Conservation (phyloP, 2,888 invertebrate genomes). For the Agapetus fuscipes region DNA sequence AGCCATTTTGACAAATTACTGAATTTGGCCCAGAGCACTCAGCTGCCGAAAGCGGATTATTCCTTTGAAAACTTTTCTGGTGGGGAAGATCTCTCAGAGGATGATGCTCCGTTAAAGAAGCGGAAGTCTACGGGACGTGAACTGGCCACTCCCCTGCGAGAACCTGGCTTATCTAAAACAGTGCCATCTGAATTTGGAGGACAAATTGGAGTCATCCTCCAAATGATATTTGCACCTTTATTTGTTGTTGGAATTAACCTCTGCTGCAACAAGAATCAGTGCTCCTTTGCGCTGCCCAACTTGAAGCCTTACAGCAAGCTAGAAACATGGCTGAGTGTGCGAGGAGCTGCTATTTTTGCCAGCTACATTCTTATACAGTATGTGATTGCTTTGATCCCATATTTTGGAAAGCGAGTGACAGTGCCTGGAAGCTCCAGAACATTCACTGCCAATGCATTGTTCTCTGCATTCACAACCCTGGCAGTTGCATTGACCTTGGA, state of each 20-base stretch:
- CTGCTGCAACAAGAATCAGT: conserved; percentile 32
- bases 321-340: conserved; percentile 30
- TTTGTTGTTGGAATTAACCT: conserved; percentile 31
- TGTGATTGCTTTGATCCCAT: conserved; percentile 42
- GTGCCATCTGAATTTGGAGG: conserved; percentile 37
- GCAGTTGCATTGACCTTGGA: conserved; percentile 33
- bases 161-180: conserved; percentile 24
- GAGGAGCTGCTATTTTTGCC: conserved; percentile 32
- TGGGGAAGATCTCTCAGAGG: conserved; percentile 33
- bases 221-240: conserved; percentile 34
- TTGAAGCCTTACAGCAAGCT: conserved; percentile 27
- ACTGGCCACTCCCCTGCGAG: conserved; percentile 36
- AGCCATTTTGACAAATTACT: conserved; percentile 29
- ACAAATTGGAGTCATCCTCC: conserved; percentile 28
- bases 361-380: conserved; percentile 37
- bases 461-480: conserved; percentile 37
- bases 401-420: conserved; percentile 40
- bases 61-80: conserved; percentile 36
- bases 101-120: conserved; percentile 28
- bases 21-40: conserved; percentile 14
- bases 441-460: conserved; percentile 48
- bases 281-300: conserved; percentile 31
- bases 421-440: conserved; percentile 35
- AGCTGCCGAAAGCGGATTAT: conserved; percentile 12
- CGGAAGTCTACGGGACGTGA: conserved; percentile 33